phyloP scores from a whole-genome alignment of 1,140 invertebrate genomes.

The Caenorhabditis tropicalis region DNA sequence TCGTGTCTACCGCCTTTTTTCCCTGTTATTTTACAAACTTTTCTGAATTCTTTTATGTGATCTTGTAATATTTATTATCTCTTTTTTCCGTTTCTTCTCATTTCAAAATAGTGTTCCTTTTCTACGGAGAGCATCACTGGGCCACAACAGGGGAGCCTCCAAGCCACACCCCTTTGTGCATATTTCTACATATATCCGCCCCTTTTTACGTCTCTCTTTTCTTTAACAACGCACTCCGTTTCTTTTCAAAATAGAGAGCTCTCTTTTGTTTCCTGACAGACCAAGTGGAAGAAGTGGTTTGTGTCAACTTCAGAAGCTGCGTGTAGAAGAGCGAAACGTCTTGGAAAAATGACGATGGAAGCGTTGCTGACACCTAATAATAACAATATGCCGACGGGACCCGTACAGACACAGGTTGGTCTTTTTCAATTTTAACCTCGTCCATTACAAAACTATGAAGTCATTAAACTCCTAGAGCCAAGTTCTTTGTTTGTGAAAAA shows the following conservation, averaged over 20 bases:
- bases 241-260: neutral
- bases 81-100: neutral
- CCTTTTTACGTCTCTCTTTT: neutral
- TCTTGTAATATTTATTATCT: neutral
- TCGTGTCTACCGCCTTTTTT: too few species aligned
- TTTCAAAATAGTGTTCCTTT: neutral
- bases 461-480: too few species aligned
- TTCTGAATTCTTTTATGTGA: too few species aligned
- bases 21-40: too few species aligned
- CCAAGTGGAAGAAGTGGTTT: conserved; percentile 16
- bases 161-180: conserved; percentile 18
- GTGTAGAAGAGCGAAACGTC: neutral
- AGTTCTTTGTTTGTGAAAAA: too few species aligned
- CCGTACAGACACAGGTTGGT: conserved; percentile 23
- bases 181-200: conserved; percentile 30
- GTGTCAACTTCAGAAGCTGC: neutral
- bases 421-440: neutral
- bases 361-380: conserved; percentile 2
- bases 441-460: too few species aligned
- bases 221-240: neutral
- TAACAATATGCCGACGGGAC: neutral
- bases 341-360: conserved; percentile 27
- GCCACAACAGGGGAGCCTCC: neutral
- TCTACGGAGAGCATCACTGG: neutral
- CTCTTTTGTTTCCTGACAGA: conserved; percentile 37